These are phyloP conservation scores for Catocala sponsa DNA, from an alignment of 2,888 invertebrate species.

Conservation along the genomic window DNA sequence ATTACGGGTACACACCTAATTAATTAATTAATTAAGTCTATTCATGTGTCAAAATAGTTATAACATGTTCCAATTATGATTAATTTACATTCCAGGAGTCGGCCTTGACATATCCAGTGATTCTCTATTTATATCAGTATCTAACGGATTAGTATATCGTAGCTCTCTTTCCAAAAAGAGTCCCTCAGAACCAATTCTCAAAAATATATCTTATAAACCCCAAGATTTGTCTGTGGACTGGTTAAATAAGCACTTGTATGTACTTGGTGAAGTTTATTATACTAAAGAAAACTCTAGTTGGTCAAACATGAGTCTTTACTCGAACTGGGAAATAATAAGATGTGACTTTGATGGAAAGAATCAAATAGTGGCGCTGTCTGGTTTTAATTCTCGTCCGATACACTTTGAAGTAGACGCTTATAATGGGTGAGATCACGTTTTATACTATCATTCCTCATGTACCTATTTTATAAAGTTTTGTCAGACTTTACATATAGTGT, in stretches of 20 bases:
- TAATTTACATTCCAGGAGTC: conserved; percentile 88
- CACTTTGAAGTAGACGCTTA: conserved; percentile 97
- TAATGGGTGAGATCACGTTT: conserved; percentile 90
- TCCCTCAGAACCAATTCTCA: conserved; percentile 82
- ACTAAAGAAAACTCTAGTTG: conserved; percentile 65
- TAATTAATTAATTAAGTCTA: conserved; percentile 7
- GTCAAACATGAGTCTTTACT: conserved; percentile 62
- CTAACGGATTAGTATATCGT: conserved; percentile 89
- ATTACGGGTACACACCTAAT: conserved; percentile 72
- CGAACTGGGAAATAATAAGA: conserved; percentile 92
- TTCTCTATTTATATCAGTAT: conserved; percentile 93
- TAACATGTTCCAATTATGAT: conserved; percentile 9
- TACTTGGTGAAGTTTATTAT: conserved; percentile 92
- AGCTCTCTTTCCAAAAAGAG: conserved; percentile 83
- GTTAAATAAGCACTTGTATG: conserved; percentile 95
- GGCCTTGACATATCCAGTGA: conserved; percentile 92
- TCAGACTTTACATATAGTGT: background rate
- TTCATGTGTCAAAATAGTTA: conserved; percentile 7
- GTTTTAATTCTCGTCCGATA: conserved; percentile 91
- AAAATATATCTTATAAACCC: conserved; percentile 89
- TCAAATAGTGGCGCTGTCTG: conserved; percentile 91
- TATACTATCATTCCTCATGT: background rate
- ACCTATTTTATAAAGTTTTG: background rate
- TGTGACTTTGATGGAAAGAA: conserved; percentile 92
- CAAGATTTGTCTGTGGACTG: conserved; percentile 95